Base-by-base conservation (phyloP, 2,888 invertebrate species). In the Caradrina kadenii region DNA sequence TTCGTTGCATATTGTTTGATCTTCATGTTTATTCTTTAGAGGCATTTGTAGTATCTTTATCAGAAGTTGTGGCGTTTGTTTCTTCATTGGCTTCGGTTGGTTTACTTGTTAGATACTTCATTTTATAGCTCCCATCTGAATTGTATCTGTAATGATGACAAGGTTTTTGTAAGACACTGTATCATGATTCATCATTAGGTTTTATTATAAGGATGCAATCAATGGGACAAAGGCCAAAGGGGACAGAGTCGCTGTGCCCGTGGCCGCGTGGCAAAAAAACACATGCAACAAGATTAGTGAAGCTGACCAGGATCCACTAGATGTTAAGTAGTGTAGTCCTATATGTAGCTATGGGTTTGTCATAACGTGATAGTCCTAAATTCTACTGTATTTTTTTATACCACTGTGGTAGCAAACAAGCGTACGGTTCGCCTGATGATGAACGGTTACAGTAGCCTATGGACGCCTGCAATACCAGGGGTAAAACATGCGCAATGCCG, bases 91-190 rank as follows among this genome's bases (percentile, higher is more conserved):
- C 73, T 26, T 76, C 72, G 5, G 73, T 50, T 22, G 80, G 50
- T 83, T 96, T 96, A 35, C 86, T 90, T 54, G 91, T 91, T 79
- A 97, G 87, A 88, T 97, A 97, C 63, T 96, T 96, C 68, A 92
- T 89, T 83, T 96, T 97, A 89, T 97, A 97, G 55, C 91, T 93
- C 26, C 97, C 97, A 71, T 96, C 94, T 0, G 97, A 96, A 86
- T 97, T 97, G 85, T 94, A 95, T 79, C 95, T 95, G 84, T 66
- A 77, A 75, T 39, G 22, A 54, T 39, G 0, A 45, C 11, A 53
- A 13, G 6, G 21, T n/a, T 63, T 26, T 59, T 48, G 3, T 42
- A 49, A 35, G 22, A 17, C 19, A 7, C 7, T 52, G 4, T n/a
- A 0, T 21, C 15, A 62, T 15, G 17, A 48, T 13, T 45, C 17